Conservation (phyloP, 2,888 invertebrate species). For the Campoplex capitator region DNA sequence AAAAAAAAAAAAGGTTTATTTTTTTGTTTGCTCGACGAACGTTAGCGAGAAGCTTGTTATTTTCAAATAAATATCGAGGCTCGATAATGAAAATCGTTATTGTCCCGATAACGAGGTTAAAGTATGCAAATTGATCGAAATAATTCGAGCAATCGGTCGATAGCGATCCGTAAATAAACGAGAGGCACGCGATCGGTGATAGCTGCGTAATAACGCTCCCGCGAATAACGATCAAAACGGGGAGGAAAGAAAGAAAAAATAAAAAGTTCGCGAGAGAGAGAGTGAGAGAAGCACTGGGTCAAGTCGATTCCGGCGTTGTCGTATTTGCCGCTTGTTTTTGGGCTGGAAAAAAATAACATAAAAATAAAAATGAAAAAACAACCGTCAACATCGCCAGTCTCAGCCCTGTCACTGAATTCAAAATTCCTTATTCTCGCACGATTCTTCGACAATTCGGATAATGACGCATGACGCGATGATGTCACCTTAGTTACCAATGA, state of each 20-base stretch:
- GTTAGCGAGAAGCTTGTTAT: neutral
- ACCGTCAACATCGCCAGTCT: neutral
- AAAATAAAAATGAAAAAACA: neutral
- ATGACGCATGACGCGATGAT: conserved; percentile 38
- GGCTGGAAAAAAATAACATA: neutral
- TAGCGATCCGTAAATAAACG: conserved; percentile 14
- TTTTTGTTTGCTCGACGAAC: neutral
- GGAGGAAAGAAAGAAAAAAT: neutral
- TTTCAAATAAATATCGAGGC: neutral
- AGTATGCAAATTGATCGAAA: conserved; percentile 19
- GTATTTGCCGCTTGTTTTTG: conserved; percentile 38
- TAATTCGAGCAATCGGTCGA: conserved; percentile 33
- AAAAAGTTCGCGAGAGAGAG: conserved; percentile 17
- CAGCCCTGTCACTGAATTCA: conserved; percentile 48
- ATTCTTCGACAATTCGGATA: conserved; percentile 43
- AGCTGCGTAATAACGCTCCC: conserved; percentile 1
- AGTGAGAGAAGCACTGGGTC: conserved; percentile 40
- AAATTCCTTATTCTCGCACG: conserved; percentile 58
- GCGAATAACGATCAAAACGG: neutral
- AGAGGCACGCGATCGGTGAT: conserved; percentile 29
- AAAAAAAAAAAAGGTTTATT: neutral
- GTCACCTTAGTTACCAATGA: conserved; percentile 29
- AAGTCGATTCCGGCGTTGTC: conserved; percentile 42
- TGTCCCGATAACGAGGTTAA: neutral
- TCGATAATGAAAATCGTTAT: neutral